A percentile compares a stretch with the other conserved stretches of the same genome.
These are phyloP conservation scores for Manis pentadactyla DNA, from an alignment of 2,797 vertebrate species.

Conservation along the genomic window DNA sequence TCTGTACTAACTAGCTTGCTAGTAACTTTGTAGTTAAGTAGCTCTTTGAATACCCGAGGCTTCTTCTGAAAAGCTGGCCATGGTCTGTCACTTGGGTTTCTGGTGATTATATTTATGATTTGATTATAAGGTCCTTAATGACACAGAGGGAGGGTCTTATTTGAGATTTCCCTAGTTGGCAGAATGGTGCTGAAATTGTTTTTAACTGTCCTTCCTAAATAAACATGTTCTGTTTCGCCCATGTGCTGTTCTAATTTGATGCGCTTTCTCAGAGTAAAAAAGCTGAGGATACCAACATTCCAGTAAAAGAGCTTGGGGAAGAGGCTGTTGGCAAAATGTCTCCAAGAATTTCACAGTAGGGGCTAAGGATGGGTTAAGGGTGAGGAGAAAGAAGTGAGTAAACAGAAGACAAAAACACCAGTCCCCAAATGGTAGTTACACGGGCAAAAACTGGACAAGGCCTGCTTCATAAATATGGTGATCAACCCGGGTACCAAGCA, in stretches of 20 bases:
- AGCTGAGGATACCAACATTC: not conserved
- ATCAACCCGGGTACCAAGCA: not conserved
- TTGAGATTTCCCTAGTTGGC: not conserved
- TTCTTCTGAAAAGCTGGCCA: not conserved
- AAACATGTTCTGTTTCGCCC: not conserved
- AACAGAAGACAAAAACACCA: not conserved
- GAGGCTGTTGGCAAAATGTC: not conserved
- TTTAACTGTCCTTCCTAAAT: not conserved
- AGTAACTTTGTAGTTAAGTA: not conserved
- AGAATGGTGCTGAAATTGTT: not conserved
- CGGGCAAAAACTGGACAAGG: not conserved
- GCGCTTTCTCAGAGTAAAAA: not conserved
- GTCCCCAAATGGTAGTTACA: not conserved
- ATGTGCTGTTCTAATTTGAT: not conserved
- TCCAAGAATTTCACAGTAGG: conserved; percentile 25
- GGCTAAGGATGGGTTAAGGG: not conserved
- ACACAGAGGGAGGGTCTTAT: not conserved
- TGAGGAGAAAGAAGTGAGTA: not conserved
- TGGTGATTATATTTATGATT: not conserved
- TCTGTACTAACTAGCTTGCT: not conserved
- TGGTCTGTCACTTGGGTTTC: not conserved
- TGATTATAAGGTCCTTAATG: not conserved
- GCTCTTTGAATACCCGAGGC: not conserved
- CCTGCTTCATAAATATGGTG: not conserved
- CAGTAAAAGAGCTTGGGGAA: not conserved